Base-by-base conservation (phyloP, 2,888 invertebrate genomes). In the Aporophyla lueneburgensis region DNA sequence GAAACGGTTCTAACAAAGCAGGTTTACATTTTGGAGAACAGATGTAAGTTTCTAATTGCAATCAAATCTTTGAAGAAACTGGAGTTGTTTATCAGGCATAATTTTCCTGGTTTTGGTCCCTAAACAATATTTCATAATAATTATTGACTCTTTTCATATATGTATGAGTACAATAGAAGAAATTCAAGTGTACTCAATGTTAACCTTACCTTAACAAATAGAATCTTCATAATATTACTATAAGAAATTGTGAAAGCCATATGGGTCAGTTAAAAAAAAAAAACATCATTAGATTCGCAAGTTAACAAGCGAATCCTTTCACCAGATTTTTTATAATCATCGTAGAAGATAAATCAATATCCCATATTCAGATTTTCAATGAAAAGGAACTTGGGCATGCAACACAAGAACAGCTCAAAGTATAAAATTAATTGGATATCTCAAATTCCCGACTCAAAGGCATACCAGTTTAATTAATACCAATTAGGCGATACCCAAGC, bases 401-500 rank as follows among this genome's bases (percentile, higher is more conserved):
- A n/a, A n/a, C n/a, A 16, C n/a, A 49, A 54, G 14, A 75, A n/a
- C 51, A 40, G 33, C 21, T 12, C 7, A 27, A 76, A 33, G 65
- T n/a, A 24, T 56, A 81, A 65, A 59, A 53, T n/a, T 53, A 65
- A 81, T 76, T 81, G 63, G 33, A 53, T 14, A 46, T 46, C n/a
- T 81, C n/a, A 7, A 19, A 27, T 33, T 49, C 12, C n/a, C 40
- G 24, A 16, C 16, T 77, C 49, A 62, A 78, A 76, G 43, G 14
- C 49, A 54, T 75, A 27, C 40, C 40, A 43, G 43, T 27, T 53
- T 16, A 53, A 51, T 59, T 84, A 80, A 40, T 54, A 59, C 68
- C 66, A 81, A 85, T 81, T 81, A 82, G 61, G 27, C 40, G 53
- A 40, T 53, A 27, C 5, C 59, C 24, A 49, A 56, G 43, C 27